Conservation (phyloP, 2,113 vertebrate genomes). For the Prochilodus magdalenae region DNA sequence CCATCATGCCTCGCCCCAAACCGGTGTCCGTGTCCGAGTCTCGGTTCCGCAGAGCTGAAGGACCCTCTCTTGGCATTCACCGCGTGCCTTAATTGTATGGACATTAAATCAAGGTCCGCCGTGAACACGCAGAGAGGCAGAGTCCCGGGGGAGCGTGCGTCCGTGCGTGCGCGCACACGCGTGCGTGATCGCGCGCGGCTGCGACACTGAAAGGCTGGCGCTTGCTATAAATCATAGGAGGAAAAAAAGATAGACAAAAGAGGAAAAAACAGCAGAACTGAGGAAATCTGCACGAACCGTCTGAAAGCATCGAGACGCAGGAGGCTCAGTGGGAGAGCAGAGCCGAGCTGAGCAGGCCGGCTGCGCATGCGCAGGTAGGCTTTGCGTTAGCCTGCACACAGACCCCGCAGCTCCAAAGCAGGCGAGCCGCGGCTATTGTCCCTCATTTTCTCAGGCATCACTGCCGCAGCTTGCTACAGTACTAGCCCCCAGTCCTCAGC, state of each 20-base stretch:
- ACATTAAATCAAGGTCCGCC: constrained; percentile 94
- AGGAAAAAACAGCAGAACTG: not conserved
- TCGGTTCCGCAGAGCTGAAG: constrained; percentile 59
- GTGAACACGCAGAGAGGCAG: constrained; percentile 90
- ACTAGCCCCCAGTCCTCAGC: too few species aligned
- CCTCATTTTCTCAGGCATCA: not conserved
- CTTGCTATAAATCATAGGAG: not conserved
- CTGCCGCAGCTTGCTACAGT: not conserved
- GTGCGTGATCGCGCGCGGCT: not conserved
- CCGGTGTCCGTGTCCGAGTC: not conserved
- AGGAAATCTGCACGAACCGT: too few species aligned
- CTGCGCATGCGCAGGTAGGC: constrained; percentile 4
- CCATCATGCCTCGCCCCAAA: constrained; percentile 29
- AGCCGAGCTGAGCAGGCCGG: constrained; percentile 5
- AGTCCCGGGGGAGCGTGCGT: constrained; percentile 9
- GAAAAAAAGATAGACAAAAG: not conserved
- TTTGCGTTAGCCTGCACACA: constrained; percentile 1
- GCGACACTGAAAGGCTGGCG: not conserved
- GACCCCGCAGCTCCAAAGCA: constrained; percentile 12
- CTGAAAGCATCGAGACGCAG: not conserved
- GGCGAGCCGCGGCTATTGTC: constrained; percentile 32
- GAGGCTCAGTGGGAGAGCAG: not conserved
- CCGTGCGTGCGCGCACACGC: too few species aligned
- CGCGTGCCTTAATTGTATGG: constrained; percentile 88
- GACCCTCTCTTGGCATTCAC: constrained; percentile 85